Conservation (phyloP, 1,140 invertebrate species). For the Drosophila sp. region DNA sequence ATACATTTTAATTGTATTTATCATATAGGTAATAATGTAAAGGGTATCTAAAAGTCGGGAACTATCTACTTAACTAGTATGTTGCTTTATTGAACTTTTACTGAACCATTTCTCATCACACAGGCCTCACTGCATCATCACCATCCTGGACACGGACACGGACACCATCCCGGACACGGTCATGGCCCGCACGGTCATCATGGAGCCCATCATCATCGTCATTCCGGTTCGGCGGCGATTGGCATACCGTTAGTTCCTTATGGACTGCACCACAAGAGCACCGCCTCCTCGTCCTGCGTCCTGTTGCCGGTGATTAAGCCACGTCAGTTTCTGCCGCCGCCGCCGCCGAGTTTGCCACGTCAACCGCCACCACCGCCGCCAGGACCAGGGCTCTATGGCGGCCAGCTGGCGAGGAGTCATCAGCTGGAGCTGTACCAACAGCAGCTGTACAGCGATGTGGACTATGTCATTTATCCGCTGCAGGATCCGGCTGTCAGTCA, state of each 20-base stretch:
- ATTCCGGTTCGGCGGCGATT: slow-evolving; percentile 66
- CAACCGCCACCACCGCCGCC: slow-evolving; percentile 86
- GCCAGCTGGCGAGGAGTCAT: slow-evolving; percentile 90
- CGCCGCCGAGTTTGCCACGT: slow-evolving; percentile 85
- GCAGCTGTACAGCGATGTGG: slow-evolving; percentile 94
- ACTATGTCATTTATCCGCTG: slow-evolving; percentile 95
- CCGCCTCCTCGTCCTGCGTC: slow-evolving; percentile 77
- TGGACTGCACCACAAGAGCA: slow-evolving; percentile 79
- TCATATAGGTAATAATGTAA: too few species aligned
- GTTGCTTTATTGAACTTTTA: too few species aligned
- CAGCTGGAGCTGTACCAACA: slow-evolving; percentile 94
- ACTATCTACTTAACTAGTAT: too few species aligned
- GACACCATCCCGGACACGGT: slow-evolving; percentile 3
- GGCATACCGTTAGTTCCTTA: slow-evolving; percentile 83
- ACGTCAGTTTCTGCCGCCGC: slow-evolving; percentile 84
- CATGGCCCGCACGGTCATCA: slow-evolving; percentile 6
- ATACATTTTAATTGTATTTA: too few species aligned
- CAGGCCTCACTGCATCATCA: slow-evolving; percentile 66
- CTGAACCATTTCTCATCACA: background rate
- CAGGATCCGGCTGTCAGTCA: slow-evolving; percentile 94
- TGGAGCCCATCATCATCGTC: slow-evolving; percentile 19
- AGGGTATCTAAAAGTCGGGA: too few species aligned
- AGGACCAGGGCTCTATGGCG: slow-evolving; percentile 86
- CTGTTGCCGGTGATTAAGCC: slow-evolving; percentile 83
- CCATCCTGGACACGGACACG: slow-evolving; percentile 19